Evolutionary conservation across 1,140 invertebrate species (phyloP).

Genomic region (Sycophila sp.): DNA sequence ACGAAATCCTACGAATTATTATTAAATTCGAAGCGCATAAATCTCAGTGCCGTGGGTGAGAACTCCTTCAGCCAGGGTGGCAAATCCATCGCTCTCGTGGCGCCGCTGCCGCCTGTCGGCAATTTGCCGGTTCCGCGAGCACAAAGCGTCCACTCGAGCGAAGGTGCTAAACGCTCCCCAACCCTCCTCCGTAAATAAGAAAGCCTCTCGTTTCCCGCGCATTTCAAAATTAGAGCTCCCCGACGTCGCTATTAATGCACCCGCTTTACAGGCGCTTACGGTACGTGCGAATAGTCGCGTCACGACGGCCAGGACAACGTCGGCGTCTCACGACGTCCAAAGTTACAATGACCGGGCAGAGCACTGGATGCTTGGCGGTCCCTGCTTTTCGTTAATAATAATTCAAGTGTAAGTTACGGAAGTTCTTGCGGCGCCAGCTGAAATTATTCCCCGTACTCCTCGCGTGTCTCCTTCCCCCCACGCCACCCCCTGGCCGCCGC

Average conservation of each 20-base stretch:
- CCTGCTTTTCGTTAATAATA: conserved; percentile 30
- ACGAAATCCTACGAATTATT: too few relatives aligned
- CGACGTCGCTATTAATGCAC: neutral
- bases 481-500: too few relatives aligned
- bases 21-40: too few relatives aligned
- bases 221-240: neutral
- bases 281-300: too few relatives aligned
- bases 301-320: neutral
- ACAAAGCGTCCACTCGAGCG: too few relatives aligned
- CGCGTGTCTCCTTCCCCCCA: too few relatives aligned
- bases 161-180: too few relatives aligned
- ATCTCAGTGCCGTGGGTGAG: too few relatives aligned
- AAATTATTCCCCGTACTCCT: conserved; percentile 21
- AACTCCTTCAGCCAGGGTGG: too few relatives aligned
- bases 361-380: neutral
- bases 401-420: conserved; percentile 33
- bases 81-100: too few relatives aligned
- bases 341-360: conserved; percentile 6
- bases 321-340: neutral
- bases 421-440: conserved; percentile 28
- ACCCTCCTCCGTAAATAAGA: conserved; percentile 17
- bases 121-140: too few relatives aligned
- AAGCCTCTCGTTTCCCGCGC: neutral
- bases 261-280: neutral
- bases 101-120: too few relatives aligned